phyloP scores from a whole-genome alignment of 2,113 vertebrate species.

The Marcusenius ussheri region DNA sequence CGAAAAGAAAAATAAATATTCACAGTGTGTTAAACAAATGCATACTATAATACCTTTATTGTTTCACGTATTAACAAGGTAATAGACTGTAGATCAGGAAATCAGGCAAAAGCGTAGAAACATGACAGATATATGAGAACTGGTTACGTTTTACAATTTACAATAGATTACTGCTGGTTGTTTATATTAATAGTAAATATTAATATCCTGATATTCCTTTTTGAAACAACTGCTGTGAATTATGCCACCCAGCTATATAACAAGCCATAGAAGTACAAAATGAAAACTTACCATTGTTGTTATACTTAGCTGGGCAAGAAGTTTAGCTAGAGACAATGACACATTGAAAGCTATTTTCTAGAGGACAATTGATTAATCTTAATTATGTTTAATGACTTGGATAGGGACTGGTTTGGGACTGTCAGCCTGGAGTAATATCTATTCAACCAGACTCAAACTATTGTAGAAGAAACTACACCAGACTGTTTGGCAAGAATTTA shows the following conservation, averaged over 20 bases:
- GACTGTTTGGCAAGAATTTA: not conserved
- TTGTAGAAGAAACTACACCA: not conserved
- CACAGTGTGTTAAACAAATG: conserved; percentile 30
- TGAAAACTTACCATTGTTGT: not conserved
- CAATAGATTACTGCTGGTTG: not conserved
- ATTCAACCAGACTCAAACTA: not conserved
- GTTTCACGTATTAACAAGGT: not conserved
- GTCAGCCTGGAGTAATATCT: not conserved
- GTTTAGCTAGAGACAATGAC: not conserved
- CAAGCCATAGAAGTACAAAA: not conserved
- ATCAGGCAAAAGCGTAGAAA: not conserved
- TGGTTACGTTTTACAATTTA: not conserved
- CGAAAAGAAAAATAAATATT: conserved; percentile 51
- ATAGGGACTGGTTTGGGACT: not conserved
- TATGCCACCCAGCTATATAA: not conserved
- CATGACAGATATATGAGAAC: not conserved
- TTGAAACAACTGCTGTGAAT: not conserved
- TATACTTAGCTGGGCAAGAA: not conserved
- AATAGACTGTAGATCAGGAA: not conserved
- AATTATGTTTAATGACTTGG: not conserved
- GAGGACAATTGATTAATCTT: not conserved
- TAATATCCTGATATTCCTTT: not conserved
- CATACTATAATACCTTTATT: not conserved
- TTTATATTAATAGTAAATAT: not conserved
- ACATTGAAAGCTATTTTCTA: not conserved